Conservation (phyloP, 2,113 vertebrate species). For the Meleagris gallopavo region DNA sequence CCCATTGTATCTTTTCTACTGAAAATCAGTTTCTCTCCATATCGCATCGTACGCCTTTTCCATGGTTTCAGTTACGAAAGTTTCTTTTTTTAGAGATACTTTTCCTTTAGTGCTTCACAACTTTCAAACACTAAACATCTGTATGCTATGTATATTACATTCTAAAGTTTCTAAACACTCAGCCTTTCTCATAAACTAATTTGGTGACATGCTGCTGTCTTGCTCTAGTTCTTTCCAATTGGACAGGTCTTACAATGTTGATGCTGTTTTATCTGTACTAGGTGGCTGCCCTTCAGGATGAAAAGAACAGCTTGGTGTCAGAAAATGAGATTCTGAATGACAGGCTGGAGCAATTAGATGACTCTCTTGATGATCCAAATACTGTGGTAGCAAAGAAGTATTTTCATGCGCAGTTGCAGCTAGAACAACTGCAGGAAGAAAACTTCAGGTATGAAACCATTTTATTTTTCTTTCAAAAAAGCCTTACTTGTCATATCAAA, state of each 20-base stretch:
- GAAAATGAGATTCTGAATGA: conserved; percentile 96
- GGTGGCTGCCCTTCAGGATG: conserved; percentile 94
- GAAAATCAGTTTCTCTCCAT: background rate
- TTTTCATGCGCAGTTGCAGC: conserved; percentile 88
- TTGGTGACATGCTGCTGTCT: conserved; percentile 20
- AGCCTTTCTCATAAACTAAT: conserved; percentile 36
- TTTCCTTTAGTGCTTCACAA: conserved; percentile 38
- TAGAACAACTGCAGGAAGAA: conserved; percentile 94
- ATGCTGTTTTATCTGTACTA: conserved; percentile 68
- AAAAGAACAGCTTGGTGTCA: conserved; percentile 91
- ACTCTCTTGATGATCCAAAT: conserved; percentile 90
- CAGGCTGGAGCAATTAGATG: conserved; percentile 91
- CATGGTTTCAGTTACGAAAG: background rate
- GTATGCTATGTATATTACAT: conserved; percentile 39
- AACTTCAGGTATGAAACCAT: conserved; percentile 87
- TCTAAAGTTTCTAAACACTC: background rate
- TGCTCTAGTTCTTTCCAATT: background rate
- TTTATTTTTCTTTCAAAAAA: background rate
- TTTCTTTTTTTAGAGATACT: background rate
- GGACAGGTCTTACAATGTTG: background rate
- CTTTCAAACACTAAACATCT: conserved; percentile 46
- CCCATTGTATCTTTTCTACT: background rate
- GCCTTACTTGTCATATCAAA: background rate
- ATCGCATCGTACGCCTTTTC: conserved; percentile 2
- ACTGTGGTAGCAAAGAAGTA: conserved; percentile 90